Conservation (phyloP, 2,888 invertebrate species). For the Blastobasis adustella region DNA sequence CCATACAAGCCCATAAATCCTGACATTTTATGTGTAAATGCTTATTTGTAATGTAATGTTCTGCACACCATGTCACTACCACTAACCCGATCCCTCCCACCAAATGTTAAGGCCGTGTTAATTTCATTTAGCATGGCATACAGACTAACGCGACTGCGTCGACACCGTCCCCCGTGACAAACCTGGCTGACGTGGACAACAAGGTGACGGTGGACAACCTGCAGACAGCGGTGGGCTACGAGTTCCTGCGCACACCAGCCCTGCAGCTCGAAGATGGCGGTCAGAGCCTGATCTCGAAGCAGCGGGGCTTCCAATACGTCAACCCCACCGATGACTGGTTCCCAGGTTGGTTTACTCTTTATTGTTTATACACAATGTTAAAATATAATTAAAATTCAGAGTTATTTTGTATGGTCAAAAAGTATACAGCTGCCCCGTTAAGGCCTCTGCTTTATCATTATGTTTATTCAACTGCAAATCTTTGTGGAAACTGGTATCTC, state of each 20-base stretch:
- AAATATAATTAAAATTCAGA: no score
- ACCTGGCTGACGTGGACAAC: slow-evolving; percentile 84
- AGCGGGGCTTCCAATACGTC: slow-evolving; percentile 88
- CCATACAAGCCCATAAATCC: no score
- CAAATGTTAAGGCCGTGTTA: slow-evolving; percentile 53
- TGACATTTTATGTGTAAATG: no score
- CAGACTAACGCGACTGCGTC: slow-evolving; percentile 91
- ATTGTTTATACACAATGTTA: neutral
- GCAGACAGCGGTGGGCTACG: slow-evolving; percentile 86
- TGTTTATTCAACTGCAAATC: no score
- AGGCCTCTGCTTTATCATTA: no score
- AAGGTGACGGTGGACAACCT: slow-evolving; percentile 82
- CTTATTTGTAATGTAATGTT: neutral
- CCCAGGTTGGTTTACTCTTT: slow-evolving; percentile 74
- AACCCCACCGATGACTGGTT: slow-evolving; percentile 93
- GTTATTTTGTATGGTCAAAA: no score
- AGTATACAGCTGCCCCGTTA: no score
- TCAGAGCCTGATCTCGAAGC: slow-evolving; percentile 79
- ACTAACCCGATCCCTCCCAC: slow-evolving; percentile 33
- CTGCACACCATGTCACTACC: neutral
- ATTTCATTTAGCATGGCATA: slow-evolving; percentile 82
- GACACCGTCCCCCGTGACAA: slow-evolving; percentile 86
- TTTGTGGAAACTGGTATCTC: no score
- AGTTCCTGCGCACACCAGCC: slow-evolving; percentile 85
- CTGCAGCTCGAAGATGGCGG: slow-evolving; percentile 82